A percentile compares a stretch with the other conserved stretches of the same genome.
Evolutionary conservation across 2,113 vertebrate species (phyloP).

Genomic region (Pangasianodon gigas): DNA sequence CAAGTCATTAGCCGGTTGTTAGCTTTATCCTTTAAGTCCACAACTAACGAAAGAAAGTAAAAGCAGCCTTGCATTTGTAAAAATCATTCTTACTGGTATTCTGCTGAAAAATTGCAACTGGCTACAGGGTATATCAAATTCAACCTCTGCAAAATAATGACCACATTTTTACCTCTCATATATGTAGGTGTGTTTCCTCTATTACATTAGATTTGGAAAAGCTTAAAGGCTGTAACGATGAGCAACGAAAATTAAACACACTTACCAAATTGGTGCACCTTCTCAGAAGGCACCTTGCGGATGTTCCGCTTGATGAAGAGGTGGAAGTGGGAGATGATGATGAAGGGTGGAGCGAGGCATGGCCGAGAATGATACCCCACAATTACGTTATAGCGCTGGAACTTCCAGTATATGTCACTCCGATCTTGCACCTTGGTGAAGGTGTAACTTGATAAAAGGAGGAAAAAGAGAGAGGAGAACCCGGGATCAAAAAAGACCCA

Average conservation of each 20-base stretch:
- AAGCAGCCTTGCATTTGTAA: not conserved
- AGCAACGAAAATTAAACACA: not conserved
- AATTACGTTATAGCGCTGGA: constrained; percentile 87
- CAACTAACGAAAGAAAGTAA: constrained; percentile 57
- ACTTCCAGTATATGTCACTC: constrained; percentile 91
- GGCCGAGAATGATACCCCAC: constrained; percentile 85
- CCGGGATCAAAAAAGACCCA: not conserved
- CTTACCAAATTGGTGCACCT: constrained; percentile 71
- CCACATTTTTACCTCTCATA: not conserved
- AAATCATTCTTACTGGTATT: too few species aligned
- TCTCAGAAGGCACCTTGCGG: constrained; percentile 64
- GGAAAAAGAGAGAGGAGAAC: not conserved
- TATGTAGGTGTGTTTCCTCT: not conserved
- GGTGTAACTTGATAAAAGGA: constrained; percentile 75
- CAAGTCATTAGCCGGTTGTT: constrained; percentile 80
- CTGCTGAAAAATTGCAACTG: not conserved
- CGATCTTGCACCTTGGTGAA: constrained; percentile 85
- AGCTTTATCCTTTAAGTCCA: constrained; percentile 64
- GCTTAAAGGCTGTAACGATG: not conserved
- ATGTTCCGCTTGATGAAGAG: constrained; percentile 75
- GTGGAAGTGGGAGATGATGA: constrained; percentile 83
- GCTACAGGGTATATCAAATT: too few species aligned
- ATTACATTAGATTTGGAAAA: not conserved
- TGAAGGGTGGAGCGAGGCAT: constrained; percentile 84
- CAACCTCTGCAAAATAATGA: not conserved